Base-by-base conservation (phyloP, 2,113 vertebrate species). In the Puntigrus tetrazona region DNA sequence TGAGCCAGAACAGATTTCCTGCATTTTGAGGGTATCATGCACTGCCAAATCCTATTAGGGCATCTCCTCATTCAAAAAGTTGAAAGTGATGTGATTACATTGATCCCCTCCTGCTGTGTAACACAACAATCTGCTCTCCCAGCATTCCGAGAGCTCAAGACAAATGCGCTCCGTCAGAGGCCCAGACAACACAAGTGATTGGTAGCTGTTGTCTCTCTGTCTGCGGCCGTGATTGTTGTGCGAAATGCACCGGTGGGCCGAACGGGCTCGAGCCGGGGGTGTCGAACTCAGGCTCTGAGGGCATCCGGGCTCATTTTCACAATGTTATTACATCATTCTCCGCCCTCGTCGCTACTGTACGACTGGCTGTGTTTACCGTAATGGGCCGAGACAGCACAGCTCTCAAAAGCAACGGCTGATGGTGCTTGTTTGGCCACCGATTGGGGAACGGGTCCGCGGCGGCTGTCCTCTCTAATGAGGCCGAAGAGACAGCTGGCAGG, bases 71-170 rank as follows among this genome's bases (percentile, higher is more conserved):
- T 81, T 75, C 73, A 80, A 72, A 79, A 81, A 79, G 78, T 76
- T 43, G 57, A 87, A 84, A 80, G 82, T 78, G 78, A 85, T 78
- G 72, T 20, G 78, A 82, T 75, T 75, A 79, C 78, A 81, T 72
- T 87, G 70, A 87, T 78, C 83, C 72, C 52, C 72, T 70, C 79
- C 79, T 55, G 78, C 83, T 77, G 83, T 41, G 31, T 73, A 69
- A 38, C 78, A 85, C 78, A 63, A 70, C 52, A 65, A 65, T 43
- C 78, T 57, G 31, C 41, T 78, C 50, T 22, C 73, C 57, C 61
- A 25, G 45, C 61, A 31, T 31, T 73, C 55, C 31, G 65, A 61
- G 50, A 63, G 36, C 84, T 47, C 77, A 29, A 74, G 65, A 80
- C 18, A 34, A 85, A 74, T 29, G 61, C 36, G 27, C 16, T 76